Evolutionary conservation across 2,797 vertebrate species (phyloP), one percentile per base, ranked within the genome.

Genomic region (Cryptoblepharus egeriae): DNA sequence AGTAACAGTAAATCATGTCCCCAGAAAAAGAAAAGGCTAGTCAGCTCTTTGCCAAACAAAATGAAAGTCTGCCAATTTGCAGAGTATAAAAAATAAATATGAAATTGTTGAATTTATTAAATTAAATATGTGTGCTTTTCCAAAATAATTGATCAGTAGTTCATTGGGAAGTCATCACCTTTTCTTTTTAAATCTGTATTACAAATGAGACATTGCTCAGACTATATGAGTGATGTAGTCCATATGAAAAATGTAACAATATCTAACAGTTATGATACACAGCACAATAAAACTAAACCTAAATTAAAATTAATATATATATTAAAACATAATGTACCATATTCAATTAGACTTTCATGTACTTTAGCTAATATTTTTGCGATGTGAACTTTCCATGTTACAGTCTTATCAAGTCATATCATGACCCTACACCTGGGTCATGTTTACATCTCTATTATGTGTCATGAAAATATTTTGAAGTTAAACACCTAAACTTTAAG

Each of bases 1-100:
- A 81, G 37, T 55, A 63, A 70, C 37, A 70, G 60, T 60, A 68
- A 26, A 60, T 68, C 18, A 24, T 39, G 3, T 39, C 20, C 6
- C 61, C 20, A 13, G 35, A 74, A 32, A 3, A 10, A 60, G 32
- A 22, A 58, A 24, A 24, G 57, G 20, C 73, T 52, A 28, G 73
- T 28, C 52, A n/a, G 26, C 20, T 60, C 30, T 15, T 4, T 73
- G 57, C 42, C 79, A 80, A 64, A 64, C 71, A 80, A 52, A 73
- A 80, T 63, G 13, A 26, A 80, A n/a, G 26, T 28, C 22, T 58
- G 37, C 68, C 55, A 49, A 52, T 2, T 32, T 79, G 71, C 58
- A 85, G 89, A 87, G 64, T 81, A 81, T 80, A 80, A 87, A 90
- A 90, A 93, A 57, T 91, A 92, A 92, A 85, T 88, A 84, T 91